phyloP scores from a whole-genome alignment of 2,113 vertebrate genomes.

The Oncorhynchus clarkii region DNA sequence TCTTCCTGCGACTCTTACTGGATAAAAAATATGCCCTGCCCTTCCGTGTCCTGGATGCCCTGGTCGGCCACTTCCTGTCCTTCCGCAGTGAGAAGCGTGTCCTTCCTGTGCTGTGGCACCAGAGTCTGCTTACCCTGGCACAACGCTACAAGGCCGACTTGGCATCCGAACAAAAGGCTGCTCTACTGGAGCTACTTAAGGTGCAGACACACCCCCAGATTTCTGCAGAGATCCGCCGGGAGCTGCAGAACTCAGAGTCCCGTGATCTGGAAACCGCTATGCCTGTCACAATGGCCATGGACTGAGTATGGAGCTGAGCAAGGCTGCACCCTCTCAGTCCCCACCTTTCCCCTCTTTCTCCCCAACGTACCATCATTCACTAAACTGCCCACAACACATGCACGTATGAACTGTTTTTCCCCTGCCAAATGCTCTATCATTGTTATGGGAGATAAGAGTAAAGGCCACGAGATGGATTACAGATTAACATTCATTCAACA shows the following conservation, averaged over 20 bases:
- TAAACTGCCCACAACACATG: neutral
- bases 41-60: conserved; percentile 95
- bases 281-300: conserved; percentile 68
- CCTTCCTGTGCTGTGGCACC: conserved; percentile 97
- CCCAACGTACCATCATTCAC: neutral
- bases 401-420: neutral
- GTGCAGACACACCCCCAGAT: conserved; percentile 83
- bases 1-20: conserved; percentile 92
- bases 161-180: conserved; percentile 87
- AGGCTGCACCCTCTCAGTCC: neutral
- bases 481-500: neutral
- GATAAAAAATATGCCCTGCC: conserved; percentile 98
- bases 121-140: conserved; percentile 87
- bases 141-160: conserved; percentile 97
- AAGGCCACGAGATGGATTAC: neutral
- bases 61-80: conserved; percentile 92
- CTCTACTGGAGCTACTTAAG: conserved; percentile 88
- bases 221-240: conserved; percentile 84
- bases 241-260: conserved; percentile 81
- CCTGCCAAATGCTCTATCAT: neutral
- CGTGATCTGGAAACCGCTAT: conserved; percentile 81
- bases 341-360: neutral
- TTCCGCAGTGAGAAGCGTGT: conserved; percentile 83
- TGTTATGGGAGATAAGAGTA: neutral
- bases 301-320: conserved; percentile 49